Evolutionary conservation across 2,113 vertebrate species (phyloP).

Genomic region (Pteropus alecto): DNA sequence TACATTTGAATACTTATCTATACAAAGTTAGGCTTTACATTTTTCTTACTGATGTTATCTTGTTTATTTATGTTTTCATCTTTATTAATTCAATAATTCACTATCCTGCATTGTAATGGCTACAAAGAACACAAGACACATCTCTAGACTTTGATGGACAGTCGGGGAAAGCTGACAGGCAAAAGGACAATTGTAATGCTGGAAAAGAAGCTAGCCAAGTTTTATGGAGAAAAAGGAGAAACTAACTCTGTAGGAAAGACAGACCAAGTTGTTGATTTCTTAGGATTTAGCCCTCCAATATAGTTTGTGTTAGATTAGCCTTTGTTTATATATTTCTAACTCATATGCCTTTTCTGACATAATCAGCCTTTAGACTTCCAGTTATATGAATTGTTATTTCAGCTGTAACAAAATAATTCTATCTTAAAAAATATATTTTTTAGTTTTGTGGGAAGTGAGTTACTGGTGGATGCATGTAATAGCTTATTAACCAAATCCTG

Average conservation of each 20-base stretch:
- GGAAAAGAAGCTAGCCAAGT: background rate
- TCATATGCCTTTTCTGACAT: background rate
- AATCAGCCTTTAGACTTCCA: background rate
- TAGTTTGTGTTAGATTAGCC: background rate
- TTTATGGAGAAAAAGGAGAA: background rate
- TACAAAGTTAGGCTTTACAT: background rate
- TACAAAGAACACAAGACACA: background rate
- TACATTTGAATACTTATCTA: background rate
- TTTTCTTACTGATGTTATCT: background rate
- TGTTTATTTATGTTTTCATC: background rate
- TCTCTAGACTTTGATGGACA: background rate
- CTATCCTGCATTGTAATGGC: background rate
- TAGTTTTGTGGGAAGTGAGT: background rate
- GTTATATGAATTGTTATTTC: background rate
- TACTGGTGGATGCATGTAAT: background rate
- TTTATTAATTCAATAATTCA: background rate
- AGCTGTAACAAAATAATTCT: background rate
- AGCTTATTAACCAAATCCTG: background rate
- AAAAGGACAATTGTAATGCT: background rate
- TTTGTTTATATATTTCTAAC: background rate
- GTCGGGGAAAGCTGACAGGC: rapidly evolving
- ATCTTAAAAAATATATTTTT: background rate
- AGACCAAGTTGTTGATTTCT: background rate
- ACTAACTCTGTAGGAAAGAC: background rate
- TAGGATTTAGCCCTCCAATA: background rate